Percentiles rank a stretch among this genome's conserved stretches.
Conservation (phyloP, 2,113 vertebrate species). For the Uropsilus gracilis region DNA sequence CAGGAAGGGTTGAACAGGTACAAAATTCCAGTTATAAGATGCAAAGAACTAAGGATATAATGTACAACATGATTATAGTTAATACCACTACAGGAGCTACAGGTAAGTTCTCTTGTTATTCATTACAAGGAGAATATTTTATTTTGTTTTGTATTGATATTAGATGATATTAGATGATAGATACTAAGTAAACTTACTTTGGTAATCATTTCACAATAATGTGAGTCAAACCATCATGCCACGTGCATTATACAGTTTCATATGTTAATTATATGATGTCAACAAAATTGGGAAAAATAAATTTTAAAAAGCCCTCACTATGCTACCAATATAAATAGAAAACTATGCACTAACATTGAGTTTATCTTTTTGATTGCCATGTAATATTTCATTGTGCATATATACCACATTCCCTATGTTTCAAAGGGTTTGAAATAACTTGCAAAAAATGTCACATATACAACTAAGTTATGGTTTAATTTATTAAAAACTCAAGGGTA, state of each 20-base stretch:
- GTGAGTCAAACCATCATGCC: too few species aligned
- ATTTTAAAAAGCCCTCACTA: neutral
- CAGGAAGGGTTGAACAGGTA: neutral
- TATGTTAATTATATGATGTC: neutral
- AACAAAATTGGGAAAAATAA: neutral
- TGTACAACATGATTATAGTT: neutral
- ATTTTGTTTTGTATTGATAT: neutral
- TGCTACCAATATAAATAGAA: conserved; percentile 12
- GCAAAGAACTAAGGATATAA: neutral
- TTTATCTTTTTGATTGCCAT: conserved; percentile 35
- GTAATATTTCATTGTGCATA: neutral
- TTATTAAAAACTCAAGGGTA: neutral
- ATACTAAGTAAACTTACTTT: neutral
- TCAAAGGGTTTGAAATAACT: conserved; percentile 37
- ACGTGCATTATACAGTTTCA: neutral
- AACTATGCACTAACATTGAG: neutral
- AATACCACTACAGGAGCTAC: too few species aligned
- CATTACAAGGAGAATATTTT: neutral
- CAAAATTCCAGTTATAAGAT: neutral
- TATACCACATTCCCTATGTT: neutral
- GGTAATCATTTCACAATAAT: neutral
- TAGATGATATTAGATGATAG: neutral
- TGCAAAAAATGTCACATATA: neutral
- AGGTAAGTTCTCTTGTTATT: neutral
- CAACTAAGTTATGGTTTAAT: conserved; percentile 13